These are phyloP conservation scores for Lasiommata megera DNA, from an alignment of 2,888 invertebrate species.

Conservation along the genomic window DNA sequence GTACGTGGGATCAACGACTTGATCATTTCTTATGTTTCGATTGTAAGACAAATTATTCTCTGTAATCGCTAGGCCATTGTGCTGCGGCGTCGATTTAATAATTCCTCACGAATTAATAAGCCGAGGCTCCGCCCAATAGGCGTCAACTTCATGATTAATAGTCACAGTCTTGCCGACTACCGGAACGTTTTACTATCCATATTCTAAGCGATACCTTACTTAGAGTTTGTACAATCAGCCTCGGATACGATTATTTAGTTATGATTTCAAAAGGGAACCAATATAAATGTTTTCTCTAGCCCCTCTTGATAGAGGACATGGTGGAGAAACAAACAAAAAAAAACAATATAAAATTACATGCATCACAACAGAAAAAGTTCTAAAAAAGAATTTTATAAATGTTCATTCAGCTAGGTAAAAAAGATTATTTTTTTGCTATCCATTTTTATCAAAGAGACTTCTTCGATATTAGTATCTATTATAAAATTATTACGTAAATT, in stretches of 20 bases:
- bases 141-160: conserved; percentile 76
- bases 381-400: too few relatives aligned
- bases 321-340: too few relatives aligned
- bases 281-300: too few relatives aligned
- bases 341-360: too few relatives aligned
- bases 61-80: conserved; percentile 47
- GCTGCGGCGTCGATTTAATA: conserved; percentile 63
- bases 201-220: conserved; percentile 17
- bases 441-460: too few relatives aligned
- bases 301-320: too few relatives aligned
- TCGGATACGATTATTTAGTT: neutral
- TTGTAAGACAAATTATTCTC: conserved; percentile 42
- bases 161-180: conserved; percentile 63
- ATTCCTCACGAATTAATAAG: conserved; percentile 74
- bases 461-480: too few relatives aligned
- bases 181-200: conserved; percentile 59
- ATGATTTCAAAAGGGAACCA: neutral
- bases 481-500: too few relatives aligned
- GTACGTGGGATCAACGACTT: conserved; percentile 34
- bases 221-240: conserved; percentile 30
- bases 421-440: too few relatives aligned
- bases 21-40: conserved; percentile 37
- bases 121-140: conserved; percentile 70
- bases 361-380: too few relatives aligned
- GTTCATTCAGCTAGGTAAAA: too few relatives aligned